Base-by-base conservation (phyloP, 53 echinoderm and acorn worm species). In the Crossaster papposus region DNA sequence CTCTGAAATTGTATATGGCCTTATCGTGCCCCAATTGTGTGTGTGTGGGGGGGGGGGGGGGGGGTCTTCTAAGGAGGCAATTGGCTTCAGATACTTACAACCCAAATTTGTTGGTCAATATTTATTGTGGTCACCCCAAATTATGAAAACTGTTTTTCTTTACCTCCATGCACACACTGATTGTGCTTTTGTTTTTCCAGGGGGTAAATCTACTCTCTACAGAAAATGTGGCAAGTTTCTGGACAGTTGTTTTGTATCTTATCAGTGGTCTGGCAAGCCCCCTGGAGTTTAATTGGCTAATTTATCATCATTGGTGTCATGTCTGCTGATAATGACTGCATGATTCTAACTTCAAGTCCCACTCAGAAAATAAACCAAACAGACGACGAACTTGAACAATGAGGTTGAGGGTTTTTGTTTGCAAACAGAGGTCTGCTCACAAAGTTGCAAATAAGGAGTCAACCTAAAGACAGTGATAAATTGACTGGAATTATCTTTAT, bases 301-400 rank as follows among this genome's bases (percentile, higher is more conserved):
- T 82, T 65, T 35, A 82, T 82, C 65, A 82, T 68, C 38, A 36
- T 65, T 50, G 82, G 38, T 82, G 65, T 58, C 65, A 82, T 36
- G 32, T 37, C 37, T 64, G 44, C 44, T 82, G 82, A 82, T 82
- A 64, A 82, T 37, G 35, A 33, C 34, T 73, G 34, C 22, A 34
- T 18, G 35, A 73, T 35, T 73, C 35, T 18, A n/a, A 14, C 33
- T 35, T 15, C 12, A 34, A 33, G 35, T 73, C 33, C 29, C 13
- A 14, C 74, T 13, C 74, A 32, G 28, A 14, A 34, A 73, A 3
- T 14, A 73, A 73, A 7, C 24, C 26, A 11, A 14, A 68, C 24
- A 24, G 22, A 18, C 28, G 4, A 12, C 0, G 28, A 68, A 68
- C 68, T 68, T 10, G 10, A 68, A 28, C 68, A 68, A 68, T 68